A percentile compares a stretch with the other conserved stretches of the same genome.
Conservation (phyloP, 37 sponge, comb jelly and placozoan species). For the Tethya wilhelma region DNA sequence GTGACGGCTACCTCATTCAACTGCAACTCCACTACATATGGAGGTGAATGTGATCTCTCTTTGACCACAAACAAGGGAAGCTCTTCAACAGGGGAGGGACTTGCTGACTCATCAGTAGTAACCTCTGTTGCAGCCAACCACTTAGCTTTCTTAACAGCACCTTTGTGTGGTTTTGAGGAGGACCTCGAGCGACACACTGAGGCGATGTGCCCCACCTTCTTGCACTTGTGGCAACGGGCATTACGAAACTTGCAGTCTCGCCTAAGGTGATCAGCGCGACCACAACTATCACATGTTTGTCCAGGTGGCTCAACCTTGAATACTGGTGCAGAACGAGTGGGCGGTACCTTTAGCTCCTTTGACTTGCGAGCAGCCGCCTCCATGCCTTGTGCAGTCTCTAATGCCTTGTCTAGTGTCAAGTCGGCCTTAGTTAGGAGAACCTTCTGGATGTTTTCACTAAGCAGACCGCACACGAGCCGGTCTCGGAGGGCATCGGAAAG, state of each 20-base stretch:
- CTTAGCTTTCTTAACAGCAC: too few relatives aligned
- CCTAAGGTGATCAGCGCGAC: background rate
- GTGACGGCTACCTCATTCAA: background rate
- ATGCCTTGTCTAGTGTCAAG: too few relatives aligned
- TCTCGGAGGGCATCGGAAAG: too few relatives aligned
- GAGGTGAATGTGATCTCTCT: constrained; percentile 1
- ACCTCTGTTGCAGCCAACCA: background rate
- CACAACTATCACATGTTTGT: constrained; percentile 19
- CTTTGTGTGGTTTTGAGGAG: too few relatives aligned
- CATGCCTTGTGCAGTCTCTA: too few relatives aligned
- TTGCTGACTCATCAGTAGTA: background rate
- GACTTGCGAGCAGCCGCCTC: too few relatives aligned
- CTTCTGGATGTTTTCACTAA: too few relatives aligned
- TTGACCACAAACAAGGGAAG: background rate
- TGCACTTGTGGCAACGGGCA: background rate
- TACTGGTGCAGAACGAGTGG: too few relatives aligned
- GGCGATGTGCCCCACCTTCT: background rate
- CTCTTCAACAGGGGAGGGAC: background rate
- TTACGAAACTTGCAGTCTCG: constrained; percentile 2
- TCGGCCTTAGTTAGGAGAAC: too few relatives aligned
- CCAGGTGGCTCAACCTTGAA: too few relatives aligned
- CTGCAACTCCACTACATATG: background rate
- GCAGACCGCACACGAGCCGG: too few relatives aligned
- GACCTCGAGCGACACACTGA: background rate
- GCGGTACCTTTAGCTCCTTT: too few relatives aligned